A percentile compares a stretch with the other conserved stretches of the same genome.
These are phyloP conservation scores for Callipepla californica DNA, from an alignment of 2,113 vertebrate genomes.

Conservation along the genomic window DNA sequence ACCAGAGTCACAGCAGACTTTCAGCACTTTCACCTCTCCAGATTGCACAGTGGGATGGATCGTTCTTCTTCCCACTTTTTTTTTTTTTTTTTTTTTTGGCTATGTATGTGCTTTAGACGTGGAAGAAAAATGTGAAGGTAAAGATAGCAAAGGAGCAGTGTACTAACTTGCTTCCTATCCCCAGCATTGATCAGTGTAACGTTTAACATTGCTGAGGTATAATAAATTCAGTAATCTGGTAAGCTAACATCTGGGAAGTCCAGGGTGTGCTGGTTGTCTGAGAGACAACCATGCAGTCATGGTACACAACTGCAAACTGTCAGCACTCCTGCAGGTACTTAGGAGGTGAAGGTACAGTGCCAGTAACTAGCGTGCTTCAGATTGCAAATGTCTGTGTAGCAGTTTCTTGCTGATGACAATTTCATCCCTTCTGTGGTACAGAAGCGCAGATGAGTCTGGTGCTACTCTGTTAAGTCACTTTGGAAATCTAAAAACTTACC, in stretches of 20 bases:
- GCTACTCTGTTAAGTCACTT: neutral
- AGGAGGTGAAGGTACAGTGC: rapidly evolving
- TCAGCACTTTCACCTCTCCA: neutral
- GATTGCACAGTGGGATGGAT: neutral
- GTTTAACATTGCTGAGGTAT: neutral
- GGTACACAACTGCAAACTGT: neutral
- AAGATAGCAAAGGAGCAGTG: neutral
- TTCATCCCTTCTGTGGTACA: neutral
- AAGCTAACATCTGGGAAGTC: neutral
- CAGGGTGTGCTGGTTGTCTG: neutral
- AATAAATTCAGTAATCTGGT: neutral
- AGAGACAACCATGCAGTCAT: neutral
- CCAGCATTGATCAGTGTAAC: neutral
- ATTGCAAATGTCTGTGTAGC: rapidly evolving
- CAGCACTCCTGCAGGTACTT: neutral
- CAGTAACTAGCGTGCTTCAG: rapidly evolving
- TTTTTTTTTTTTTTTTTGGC: neutral
- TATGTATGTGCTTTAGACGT: neutral
- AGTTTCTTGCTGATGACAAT: neutral
- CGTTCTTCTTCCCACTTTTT: neutral
- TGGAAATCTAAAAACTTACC: neutral
- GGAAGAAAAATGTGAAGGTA: neutral
- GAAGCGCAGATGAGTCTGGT: neutral
- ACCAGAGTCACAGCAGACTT: neutral
- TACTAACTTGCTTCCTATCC: neutral